Evolutionary conservation across 1,140 invertebrate genomes (phyloP), one percentile per base, ranked within the genome.

Genomic region (Bradynema listronoti): DNA sequence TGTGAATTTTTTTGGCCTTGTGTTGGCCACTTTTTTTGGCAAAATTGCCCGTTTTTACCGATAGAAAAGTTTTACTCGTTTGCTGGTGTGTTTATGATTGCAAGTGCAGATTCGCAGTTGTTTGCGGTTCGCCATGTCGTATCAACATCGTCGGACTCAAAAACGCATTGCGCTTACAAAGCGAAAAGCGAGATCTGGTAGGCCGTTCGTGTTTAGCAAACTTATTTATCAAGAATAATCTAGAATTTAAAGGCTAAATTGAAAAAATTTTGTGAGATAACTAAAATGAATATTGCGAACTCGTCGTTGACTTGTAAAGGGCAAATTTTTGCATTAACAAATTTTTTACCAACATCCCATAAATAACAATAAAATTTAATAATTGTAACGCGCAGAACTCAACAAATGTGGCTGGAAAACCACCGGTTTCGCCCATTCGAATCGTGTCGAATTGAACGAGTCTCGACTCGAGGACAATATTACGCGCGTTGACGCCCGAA

Each of bases 351-450:
- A 50, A 16, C n/a, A 43, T 50, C 14, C 6, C n/a, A 39, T 2
- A 52, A 33, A 34, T 9, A 32, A 9, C 2, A 41, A 9, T 52
- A 32, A 1, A n/a, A 6, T 2, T n/a, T n/a, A n/a, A n/a, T n/a
- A n/a, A n/a, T n/a, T n/a, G 14, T 58, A 14, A 41, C 24, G 56
- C 69, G 11, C 1, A 68, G 66, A 68, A 56, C 57, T 68, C 16
- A 69, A 46, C 39, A 65, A 68, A 27, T 61, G 14, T 42, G 66
- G 67, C n/a, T 68, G 66, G 66, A 11, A 71, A n/a, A 34, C 68
- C 14, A 14, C 34, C 3, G 61, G 58, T 36, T 63, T 41, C 30
- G 69, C 52, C 1, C 25, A 53, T 7, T 42, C 25, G 16, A 33
- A 63, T 43, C 6, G 3, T 7, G 27, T 66, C 6, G 33, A 62